These are phyloP conservation scores for Cladorhizidae sp. DNA, from an alignment of 37 sponge, comb jelly and placozoan genomes.

Conservation along the genomic window DNA sequence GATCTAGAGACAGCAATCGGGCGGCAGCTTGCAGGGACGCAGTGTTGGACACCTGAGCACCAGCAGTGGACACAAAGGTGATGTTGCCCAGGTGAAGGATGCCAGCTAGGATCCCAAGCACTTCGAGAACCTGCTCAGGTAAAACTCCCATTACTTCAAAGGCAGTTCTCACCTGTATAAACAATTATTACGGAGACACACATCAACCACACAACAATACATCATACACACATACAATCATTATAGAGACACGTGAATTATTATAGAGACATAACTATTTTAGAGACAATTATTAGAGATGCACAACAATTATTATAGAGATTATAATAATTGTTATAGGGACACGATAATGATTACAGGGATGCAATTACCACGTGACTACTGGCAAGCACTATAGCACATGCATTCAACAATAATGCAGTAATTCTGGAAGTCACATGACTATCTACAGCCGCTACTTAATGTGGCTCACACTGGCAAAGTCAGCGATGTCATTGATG, in stretches of 20 bases:
- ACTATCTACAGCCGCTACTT: no score
- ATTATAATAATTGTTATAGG: background rate
- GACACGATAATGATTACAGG: no score
- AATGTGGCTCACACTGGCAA: conserved; percentile 29
- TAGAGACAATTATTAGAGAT: no score
- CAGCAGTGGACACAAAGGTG: conserved; percentile 87
- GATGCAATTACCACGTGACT: no score
- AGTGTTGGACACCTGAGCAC: conserved; percentile 84
- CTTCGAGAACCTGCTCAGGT: conserved; percentile 63
- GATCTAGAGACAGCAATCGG: conserved; percentile 72
- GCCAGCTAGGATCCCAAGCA: conserved; percentile 73
- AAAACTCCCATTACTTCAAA: conserved; percentile 72
- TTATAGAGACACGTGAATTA: no score
- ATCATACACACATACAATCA: no score
- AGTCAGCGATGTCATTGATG: conserved; percentile 78
- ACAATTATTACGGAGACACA: background rate
- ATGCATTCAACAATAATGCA: no score
- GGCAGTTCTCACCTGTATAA: conserved; percentile 44
- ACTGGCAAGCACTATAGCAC: no score
- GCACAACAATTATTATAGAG: no score
- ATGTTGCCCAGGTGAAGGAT: conserved; percentile 91
- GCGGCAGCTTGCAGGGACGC: conserved; percentile 65
- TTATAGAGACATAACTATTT: no score
- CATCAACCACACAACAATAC: background rate
- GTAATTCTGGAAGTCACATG: no score